These are phyloP conservation scores for Glaucidium brasilianum DNA, from an alignment of 2,113 vertebrate species.

Conservation along the genomic window DNA sequence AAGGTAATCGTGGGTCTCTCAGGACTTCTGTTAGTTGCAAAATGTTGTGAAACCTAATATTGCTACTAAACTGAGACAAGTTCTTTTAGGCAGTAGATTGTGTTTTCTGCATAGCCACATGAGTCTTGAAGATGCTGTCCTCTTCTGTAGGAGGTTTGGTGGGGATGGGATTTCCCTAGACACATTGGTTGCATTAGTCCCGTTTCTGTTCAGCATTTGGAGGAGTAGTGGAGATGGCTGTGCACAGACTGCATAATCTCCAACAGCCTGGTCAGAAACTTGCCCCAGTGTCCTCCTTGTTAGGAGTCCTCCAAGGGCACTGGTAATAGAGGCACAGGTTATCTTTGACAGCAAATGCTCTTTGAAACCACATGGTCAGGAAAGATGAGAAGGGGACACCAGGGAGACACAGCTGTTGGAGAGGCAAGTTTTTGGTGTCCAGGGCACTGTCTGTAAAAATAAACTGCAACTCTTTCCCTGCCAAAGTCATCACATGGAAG, in stretches of 20 bases:
- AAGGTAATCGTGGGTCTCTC: not conserved
- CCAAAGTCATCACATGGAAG: rapidly evolving
- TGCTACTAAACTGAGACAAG: not conserved
- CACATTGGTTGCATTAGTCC: rapidly evolving
- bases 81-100: not conserved
- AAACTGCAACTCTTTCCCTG: not conserved
- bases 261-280: not conserved
- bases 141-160: not conserved
- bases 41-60: not conserved
- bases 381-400: not conserved
- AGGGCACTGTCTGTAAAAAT: not conserved
- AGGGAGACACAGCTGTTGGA: not conserved
- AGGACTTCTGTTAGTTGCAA: not conserved
- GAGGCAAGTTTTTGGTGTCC: not conserved
- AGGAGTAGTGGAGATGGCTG: rapidly evolving
- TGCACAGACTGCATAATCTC: not conserved
- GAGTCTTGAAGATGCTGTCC: not conserved
- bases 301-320: not conserved
- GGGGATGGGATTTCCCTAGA: not conserved
- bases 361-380: not conserved
- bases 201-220: not conserved
- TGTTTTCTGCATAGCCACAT: not conserved
- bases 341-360: no score
- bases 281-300: rapidly evolving
- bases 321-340: not conserved